A percentile compares a stretch with the other conserved stretches of the same genome.
Evolutionary conservation across 2,888 invertebrate species (phyloP).

Genomic region (Lordiphosa andalusiaca): DNA sequence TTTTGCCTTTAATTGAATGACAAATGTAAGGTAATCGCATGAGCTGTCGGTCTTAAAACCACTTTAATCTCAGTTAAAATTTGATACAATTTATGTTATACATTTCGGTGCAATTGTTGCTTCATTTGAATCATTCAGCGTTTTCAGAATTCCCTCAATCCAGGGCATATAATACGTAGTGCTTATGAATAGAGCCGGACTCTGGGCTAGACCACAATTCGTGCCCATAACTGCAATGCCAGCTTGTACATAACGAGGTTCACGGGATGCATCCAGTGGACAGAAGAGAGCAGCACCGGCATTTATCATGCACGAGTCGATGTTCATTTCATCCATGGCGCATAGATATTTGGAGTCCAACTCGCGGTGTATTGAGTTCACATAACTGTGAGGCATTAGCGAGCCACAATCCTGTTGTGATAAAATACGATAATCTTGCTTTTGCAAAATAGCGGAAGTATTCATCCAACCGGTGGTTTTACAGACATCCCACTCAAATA

Average conservation of each 20-base stretch:
- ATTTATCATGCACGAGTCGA: neutral
- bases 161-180: conserved; percentile 26
- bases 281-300: conserved; percentile 30
- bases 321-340: neutral
- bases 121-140: too few relatives aligned
- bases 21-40: too few relatives aligned
- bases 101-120: too few relatives aligned
- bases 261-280: neutral
- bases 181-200: conserved; percentile 24
- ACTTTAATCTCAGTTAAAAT: too few relatives aligned
- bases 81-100: too few relatives aligned
- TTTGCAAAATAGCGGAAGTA: neutral
- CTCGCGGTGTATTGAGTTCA: too few relatives aligned
- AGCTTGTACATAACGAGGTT: conserved; percentile 17
- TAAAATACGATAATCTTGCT: neutral
- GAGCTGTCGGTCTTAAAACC: too few relatives aligned
- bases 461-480: conserved; percentile 19
- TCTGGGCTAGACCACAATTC: neutral
- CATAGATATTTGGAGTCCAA: conserved; percentile 11
- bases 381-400: conserved; percentile 6
- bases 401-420: conserved; percentile 1
- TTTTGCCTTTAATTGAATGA: too few relatives aligned
- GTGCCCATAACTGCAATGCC: conserved; percentile 16
- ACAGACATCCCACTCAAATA: conserved; percentile 14
- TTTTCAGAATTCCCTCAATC: conserved; percentile 5